phyloP scores from a whole-genome alignment of 2,797 vertebrate species.

The Falco berigora region DNA sequence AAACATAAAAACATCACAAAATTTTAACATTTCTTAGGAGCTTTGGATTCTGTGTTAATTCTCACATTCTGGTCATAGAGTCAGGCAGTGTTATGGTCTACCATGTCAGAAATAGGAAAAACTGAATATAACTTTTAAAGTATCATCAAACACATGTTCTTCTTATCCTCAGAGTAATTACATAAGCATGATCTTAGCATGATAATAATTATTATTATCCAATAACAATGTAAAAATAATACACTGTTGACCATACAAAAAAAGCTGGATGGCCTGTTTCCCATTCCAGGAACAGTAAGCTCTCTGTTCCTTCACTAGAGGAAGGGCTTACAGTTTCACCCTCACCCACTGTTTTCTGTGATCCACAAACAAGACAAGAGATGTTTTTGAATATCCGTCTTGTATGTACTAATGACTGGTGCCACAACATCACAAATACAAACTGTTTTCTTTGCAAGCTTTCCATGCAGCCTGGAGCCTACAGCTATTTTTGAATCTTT shows the following conservation, averaged over 20 bases:
- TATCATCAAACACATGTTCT: not conserved
- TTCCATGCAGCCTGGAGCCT: not conserved
- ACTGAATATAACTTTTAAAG: not conserved
- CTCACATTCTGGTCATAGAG: not conserved
- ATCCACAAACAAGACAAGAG: not conserved
- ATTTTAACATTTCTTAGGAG: not conserved
- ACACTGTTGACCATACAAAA: not conserved
- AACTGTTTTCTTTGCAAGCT: not conserved
- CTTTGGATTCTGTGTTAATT: not conserved
- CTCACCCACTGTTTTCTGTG: not conserved
- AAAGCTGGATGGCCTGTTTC: not conserved
- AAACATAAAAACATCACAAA: not conserved
- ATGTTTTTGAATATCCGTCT: not conserved
- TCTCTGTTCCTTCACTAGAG: not conserved
- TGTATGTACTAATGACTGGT: not conserved
- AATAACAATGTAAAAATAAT: not conserved
- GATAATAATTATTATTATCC: not conserved
- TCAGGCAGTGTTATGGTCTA: not conserved
- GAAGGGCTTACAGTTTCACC: not conserved
- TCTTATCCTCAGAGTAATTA: not conserved
- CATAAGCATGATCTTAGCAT: not conserved
- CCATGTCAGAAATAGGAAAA: not conserved
- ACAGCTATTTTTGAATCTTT: constrained; percentile 48
- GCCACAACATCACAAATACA: not conserved
- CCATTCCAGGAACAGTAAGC: not conserved